Conservation (phyloP, 1,140 invertebrate genomes). For the Drosophila asahinai region DNA sequence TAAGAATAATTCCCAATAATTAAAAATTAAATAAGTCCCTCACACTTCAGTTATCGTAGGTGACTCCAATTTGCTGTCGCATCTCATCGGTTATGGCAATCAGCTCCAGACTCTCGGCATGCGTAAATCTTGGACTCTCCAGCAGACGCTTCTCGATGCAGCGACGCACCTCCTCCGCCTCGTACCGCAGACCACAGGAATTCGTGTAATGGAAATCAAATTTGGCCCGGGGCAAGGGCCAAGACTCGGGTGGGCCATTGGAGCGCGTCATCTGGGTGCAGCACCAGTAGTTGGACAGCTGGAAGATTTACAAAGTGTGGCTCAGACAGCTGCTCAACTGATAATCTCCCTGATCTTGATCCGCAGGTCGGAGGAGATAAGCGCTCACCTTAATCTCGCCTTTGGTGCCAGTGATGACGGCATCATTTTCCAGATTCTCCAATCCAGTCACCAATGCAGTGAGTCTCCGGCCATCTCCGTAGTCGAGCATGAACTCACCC, state of each 20-base stretch:
- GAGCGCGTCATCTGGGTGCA: slow-evolving; percentile 62
- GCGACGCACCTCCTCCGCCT: slow-evolving; percentile 89
- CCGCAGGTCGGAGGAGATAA: slow-evolving; percentile 7
- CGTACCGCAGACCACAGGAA: slow-evolving; percentile 89
- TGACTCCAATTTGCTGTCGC: slow-evolving; percentile 88
- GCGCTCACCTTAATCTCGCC: slow-evolving; percentile 87
- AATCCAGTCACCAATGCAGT: slow-evolving; percentile 86
- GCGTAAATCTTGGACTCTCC: slow-evolving; percentile 88
- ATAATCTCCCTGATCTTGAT: slow-evolving; percentile 21
- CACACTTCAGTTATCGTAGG: slow-evolving; percentile 71
- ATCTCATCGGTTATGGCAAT: slow-evolving; percentile 89
- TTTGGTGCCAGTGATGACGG: slow-evolving; percentile 88
- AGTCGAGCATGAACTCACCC: slow-evolving; percentile 88
- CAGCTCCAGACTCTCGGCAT: slow-evolving; percentile 87
- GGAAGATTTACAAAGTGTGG: slow-evolving; percentile 20
- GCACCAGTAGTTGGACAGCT: slow-evolving; percentile 85
- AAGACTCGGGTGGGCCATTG: slow-evolving; percentile 85
- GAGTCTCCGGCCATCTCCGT: slow-evolving; percentile 87
- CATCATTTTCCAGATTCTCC: slow-evolving; percentile 88
- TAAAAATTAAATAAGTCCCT: background rate
- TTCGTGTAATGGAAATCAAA: slow-evolving; percentile 88
- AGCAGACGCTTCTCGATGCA: slow-evolving; percentile 88
- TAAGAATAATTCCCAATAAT: background rate
- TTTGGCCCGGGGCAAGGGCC: slow-evolving; percentile 86
- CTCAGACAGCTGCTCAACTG: slow-evolving; percentile 6